These are phyloP conservation scores for Epicampocera succincta DNA, from an alignment of 2,888 invertebrate species.

Conservation along the genomic window DNA sequence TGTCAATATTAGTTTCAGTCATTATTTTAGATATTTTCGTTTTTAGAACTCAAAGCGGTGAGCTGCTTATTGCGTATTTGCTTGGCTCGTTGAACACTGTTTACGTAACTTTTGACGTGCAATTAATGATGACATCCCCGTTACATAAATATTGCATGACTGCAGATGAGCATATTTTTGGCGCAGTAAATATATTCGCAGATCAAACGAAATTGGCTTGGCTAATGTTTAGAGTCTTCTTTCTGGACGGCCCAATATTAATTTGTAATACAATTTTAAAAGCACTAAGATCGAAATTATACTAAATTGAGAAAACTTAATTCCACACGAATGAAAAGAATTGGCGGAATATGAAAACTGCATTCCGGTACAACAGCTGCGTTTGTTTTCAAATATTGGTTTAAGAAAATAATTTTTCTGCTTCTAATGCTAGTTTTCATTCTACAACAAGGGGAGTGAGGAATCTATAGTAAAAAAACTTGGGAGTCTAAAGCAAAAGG, in stretches of 20 bases:
- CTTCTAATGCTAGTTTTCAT: too few species aligned
- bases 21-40: constrained; percentile 4
- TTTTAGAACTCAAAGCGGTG: too few species aligned
- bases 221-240: constrained; percentile 13
- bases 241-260: constrained; percentile 25
- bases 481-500: too few species aligned
- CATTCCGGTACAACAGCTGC: too few species aligned
- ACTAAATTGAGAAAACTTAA: constrained; percentile 3
- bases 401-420: too few species aligned
- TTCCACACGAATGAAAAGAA: neutral
- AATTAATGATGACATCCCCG: constrained; percentile 48
- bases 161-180: constrained; percentile 53
- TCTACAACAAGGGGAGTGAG: too few species aligned
- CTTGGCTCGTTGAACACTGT: neutral
- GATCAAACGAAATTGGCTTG: constrained; percentile 47
- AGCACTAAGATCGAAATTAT: constrained; percentile 27
- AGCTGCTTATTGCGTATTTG: too few species aligned
- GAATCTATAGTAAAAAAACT: too few species aligned
- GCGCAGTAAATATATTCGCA: constrained; percentile 48
- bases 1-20: neutral
- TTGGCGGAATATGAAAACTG: too few species aligned
- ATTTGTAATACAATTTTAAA: constrained; percentile 2
- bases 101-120: constrained; percentile 37
- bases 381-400: too few species aligned
- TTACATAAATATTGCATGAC: constrained; percentile 37